Evolutionary conservation across 2,797 vertebrate species (phyloP).

Genomic region (Sphenopsis melanotis): DNA sequence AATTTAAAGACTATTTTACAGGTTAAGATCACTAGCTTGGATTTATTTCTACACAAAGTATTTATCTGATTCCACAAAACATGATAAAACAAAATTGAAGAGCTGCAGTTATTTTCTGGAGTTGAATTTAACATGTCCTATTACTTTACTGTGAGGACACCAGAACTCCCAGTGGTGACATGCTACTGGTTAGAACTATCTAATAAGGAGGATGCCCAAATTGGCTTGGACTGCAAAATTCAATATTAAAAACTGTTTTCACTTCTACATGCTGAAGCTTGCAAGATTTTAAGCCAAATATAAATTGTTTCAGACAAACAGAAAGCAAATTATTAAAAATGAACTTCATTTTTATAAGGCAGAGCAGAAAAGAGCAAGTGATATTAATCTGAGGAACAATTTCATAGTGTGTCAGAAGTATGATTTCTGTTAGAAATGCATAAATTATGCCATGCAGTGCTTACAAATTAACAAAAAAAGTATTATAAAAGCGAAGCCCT

Average conservation of each 20-base stretch:
- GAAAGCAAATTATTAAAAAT: not conserved
- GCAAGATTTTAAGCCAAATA: not conserved
- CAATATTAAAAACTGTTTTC: not conserved
- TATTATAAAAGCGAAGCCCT: constrained; percentile 7
- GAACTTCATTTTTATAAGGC: not conserved
- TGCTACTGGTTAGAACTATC: not conserved
- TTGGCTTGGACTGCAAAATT: not conserved
- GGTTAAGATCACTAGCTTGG: not conserved
- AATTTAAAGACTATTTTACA: not conserved
- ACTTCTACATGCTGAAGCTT: not conserved
- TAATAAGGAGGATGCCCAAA: not conserved
- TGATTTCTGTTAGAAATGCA: constrained; percentile 3
- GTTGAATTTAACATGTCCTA: not conserved
- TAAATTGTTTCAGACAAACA: not conserved
- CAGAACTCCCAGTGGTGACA: not conserved
- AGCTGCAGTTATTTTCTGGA: not conserved
- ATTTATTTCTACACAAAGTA: not conserved
- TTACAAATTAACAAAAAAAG: constrained; percentile 10
- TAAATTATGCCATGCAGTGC: not conserved
- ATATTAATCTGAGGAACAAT: not conserved
- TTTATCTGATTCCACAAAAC: not conserved
- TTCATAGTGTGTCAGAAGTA: not conserved
- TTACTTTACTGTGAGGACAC: not conserved
- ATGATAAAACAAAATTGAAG: not conserved
- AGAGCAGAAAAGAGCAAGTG: not conserved